Conservation (phyloP, 1,140 invertebrate species). For the Sycobia sp. region DNA sequence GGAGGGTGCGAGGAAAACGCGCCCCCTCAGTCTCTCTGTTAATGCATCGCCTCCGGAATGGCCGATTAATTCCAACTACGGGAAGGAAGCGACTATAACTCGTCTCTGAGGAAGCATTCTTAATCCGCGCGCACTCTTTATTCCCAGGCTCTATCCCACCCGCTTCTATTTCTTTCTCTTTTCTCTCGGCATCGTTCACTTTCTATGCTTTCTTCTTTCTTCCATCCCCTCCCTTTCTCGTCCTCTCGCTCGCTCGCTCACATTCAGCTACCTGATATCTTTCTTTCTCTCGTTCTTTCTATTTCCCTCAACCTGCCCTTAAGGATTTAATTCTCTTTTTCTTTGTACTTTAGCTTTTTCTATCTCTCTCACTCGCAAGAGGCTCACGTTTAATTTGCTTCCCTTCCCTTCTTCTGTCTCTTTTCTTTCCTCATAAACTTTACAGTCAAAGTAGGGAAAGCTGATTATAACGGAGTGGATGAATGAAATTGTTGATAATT, state of each 20-base stretch:
- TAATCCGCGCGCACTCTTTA: slow-evolving; percentile 60
- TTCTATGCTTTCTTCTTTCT: slow-evolving; percentile 17
- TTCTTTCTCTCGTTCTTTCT: slow-evolving; percentile 20
- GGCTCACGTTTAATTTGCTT: too few species aligned
- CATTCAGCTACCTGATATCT: slow-evolving; percentile 5
- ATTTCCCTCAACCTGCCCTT: not conserved
- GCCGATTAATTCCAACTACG: slow-evolving; percentile 61
- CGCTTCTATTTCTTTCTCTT: not conserved
- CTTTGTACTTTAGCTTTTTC: too few species aligned
- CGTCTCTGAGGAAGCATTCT: slow-evolving; percentile 61
- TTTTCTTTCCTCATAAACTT: slow-evolving; percentile 35
- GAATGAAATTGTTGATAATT: slow-evolving; percentile 11
- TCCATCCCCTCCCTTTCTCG: slow-evolving; percentile 9
- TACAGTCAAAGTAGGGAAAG: slow-evolving; percentile 23
- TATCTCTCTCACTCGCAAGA: too few species aligned
- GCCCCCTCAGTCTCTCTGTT: slow-evolving; percentile 52
- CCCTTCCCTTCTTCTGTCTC: slow-evolving; percentile 22
- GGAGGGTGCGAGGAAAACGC: slow-evolving; percentile 25
- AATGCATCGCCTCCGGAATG: slow-evolving; percentile 58
- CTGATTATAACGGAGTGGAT: slow-evolving; percentile 26
- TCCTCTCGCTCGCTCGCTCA: slow-evolving; percentile 33
- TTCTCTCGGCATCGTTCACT: slow-evolving; percentile 15
- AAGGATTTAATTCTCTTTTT: not conserved
- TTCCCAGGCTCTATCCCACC: slow-evolving; percentile 45
- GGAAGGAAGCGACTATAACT: slow-evolving; percentile 60